Evolutionary conservation across 2,797 vertebrate genomes (phyloP).

Genomic region (Allobates femoralis): DNA sequence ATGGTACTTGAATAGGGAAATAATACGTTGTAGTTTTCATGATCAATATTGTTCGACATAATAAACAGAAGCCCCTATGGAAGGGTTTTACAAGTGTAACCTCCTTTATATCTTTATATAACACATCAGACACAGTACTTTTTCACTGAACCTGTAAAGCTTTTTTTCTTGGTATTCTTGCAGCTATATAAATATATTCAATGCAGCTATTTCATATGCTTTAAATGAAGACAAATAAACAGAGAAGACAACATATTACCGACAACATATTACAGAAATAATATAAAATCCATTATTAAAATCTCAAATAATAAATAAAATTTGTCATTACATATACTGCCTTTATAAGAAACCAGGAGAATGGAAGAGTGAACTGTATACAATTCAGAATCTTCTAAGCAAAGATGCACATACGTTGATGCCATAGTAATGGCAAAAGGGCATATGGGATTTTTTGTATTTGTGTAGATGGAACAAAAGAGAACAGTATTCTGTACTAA

Average conservation of each 20-base stretch:
- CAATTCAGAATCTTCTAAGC: too few relatives aligned
- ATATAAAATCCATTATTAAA: not conserved
- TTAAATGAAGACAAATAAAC: not conserved
- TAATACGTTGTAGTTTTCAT: not conserved
- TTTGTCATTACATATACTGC: too few relatives aligned
- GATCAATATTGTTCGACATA: constrained; percentile 17
- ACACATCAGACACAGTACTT: not conserved
- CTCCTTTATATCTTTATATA: not conserved
- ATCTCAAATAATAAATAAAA: too few relatives aligned
- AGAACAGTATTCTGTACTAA: too few relatives aligned
- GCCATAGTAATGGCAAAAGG: too few relatives aligned
- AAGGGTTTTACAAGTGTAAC: not conserved
- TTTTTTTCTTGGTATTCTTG: not conserved
- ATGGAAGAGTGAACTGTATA: too few relatives aligned
- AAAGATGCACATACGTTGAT: too few relatives aligned
- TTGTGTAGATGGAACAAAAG: too few relatives aligned
- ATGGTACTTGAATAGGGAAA: not conserved
- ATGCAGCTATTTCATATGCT: not conserved
- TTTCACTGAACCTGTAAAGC: not conserved
- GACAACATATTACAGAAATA: too few relatives aligned
- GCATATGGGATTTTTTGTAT: too few relatives aligned
- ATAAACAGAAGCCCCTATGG: not conserved
- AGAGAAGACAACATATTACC: not conserved
- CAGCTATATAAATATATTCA: not conserved
- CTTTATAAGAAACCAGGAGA: too few relatives aligned